Evolutionary conservation across 2,888 invertebrate genomes (phyloP).

Genomic region (Drosophila melanocephala): DNA sequence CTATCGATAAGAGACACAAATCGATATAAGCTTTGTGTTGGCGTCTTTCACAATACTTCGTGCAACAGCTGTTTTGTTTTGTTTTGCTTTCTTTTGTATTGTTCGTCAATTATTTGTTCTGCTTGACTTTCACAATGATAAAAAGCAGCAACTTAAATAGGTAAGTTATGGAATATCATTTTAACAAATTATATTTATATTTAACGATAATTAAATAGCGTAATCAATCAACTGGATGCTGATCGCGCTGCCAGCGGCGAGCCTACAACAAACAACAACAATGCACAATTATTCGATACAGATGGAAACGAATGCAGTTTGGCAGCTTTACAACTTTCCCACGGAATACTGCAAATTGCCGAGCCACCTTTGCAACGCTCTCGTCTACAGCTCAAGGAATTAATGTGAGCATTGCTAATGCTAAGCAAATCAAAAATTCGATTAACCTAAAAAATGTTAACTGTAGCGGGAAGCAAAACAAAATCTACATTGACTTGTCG

Average conservation of each 20-base stretch:
- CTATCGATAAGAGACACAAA: constrained; percentile 29
- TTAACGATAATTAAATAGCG: constrained; percentile 28
- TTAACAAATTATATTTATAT: neutral
- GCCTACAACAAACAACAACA: constrained; percentile 24
- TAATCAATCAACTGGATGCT: constrained; percentile 54
- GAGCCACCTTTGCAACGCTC: constrained; percentile 80
- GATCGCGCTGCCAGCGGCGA: constrained; percentile 14
- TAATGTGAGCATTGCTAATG: constrained; percentile 69
- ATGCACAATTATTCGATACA: constrained; percentile 9
- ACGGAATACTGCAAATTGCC: constrained; percentile 78
- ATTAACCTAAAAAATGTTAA: neutral
- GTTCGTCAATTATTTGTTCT: constrained; percentile 19
- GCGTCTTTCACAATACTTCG: constrained; percentile 19
- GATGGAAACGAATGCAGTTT: constrained; percentile 50
- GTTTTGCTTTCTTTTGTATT: constrained; percentile 11
- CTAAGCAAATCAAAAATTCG: neutral
- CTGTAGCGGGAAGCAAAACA: constrained; percentile 83
- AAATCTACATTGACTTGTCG: constrained; percentile 84
- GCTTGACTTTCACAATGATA: constrained; percentile 60
- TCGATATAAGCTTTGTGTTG: constrained; percentile 7
- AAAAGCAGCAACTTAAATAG: constrained; percentile 80
- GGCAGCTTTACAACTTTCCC: constrained; percentile 75
- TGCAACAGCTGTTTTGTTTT: constrained; percentile 28
- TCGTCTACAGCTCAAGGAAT: constrained; percentile 81
- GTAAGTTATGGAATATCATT: constrained; percentile 39